A percentile compares a stretch with the other conserved stretches of the same genome.
phyloP scores from a whole-genome alignment of 2,888 invertebrate species.

The Phalera bucephala region DNA sequence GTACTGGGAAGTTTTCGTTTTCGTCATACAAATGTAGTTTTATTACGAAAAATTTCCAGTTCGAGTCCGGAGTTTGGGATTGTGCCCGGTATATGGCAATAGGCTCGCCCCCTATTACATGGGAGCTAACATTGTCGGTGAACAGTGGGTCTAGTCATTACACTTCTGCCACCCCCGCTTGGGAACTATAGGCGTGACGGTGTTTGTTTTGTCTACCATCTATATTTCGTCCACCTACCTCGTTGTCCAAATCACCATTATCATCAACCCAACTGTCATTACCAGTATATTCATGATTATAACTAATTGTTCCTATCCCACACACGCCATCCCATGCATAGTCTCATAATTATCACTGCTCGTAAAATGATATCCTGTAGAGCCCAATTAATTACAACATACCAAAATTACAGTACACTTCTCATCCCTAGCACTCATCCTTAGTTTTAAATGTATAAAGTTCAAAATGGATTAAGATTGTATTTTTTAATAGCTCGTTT shows the following conservation, averaged over 20 bases:
- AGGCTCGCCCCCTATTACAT: no score
- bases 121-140: no score
- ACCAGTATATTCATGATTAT: not conserved
- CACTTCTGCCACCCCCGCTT: no score
- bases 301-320: not conserved
- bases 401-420: conserved; percentile 20
- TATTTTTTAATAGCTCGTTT: not conserved
- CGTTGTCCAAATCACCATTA: not conserved
- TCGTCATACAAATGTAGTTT: no score
- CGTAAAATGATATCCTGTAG: conserved; percentile 52
- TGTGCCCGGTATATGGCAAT: no score
- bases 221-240: not conserved
- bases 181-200: no score
- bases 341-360: conserved; percentile 39
- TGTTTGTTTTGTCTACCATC: no score
- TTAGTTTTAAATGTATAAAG: conserved; percentile 6
- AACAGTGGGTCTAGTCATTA: no score
- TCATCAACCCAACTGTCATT: not conserved
- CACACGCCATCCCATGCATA: conserved; percentile 24
- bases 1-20: no score
- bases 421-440: conserved; percentile 3
- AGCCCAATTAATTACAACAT: conserved; percentile 48
- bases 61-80: no score
- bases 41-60: no score
- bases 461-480: not conserved